Percentiles rank a stretch among this genome's conserved stretches.
phyloP scores from a whole-genome alignment of 1,140 invertebrate genomes.

The Bathynomus jamesi region DNA sequence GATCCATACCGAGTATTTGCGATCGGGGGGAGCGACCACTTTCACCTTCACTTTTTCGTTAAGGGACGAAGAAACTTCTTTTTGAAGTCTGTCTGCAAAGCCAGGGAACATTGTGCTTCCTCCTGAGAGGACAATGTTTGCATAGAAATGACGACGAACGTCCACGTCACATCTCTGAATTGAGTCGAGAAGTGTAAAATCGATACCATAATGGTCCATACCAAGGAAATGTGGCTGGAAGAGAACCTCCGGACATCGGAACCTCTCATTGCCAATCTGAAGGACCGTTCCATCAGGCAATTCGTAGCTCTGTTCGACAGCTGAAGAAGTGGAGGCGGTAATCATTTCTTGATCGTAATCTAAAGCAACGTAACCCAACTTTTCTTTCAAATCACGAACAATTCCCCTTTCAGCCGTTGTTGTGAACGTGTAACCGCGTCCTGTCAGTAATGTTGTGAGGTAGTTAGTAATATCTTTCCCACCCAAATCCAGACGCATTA shows the following conservation, averaged over 20 bases:
- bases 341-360: conserved; percentile 36
- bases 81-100: conserved; percentile 52
- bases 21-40: conserved; percentile 70
- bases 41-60: conserved; percentile 76
- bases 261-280: conserved; percentile 43
- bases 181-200: conserved; percentile 65
- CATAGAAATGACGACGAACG: conserved; percentile 69
- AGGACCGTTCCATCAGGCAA: conserved; percentile 46
- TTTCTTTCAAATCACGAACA: conserved; percentile 86
- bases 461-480: conserved; percentile 82
- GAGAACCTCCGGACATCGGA: conserved; percentile 47
- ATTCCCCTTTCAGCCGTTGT: conserved; percentile 74
- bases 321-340: conserved; percentile 44
- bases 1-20: too few relatives aligned
- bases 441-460: conserved; percentile 83
- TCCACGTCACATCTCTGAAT: conserved; percentile 53
- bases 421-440: conserved; percentile 52
- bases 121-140: conserved; percentile 57
- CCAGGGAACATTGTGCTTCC: conserved; percentile 57
- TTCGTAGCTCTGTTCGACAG: conserved; percentile 46
- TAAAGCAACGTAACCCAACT: conserved; percentile 75
- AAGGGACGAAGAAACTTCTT: conserved; percentile 59
- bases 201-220: conserved; percentile 72
- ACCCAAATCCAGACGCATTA: conserved; percentile 72
- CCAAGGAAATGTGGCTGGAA: conserved; percentile 69